A percentile compares a stretch with the other conserved stretches of the same genome.
Evolutionary conservation across 2,113 vertebrate genomes (phyloP).

Genomic region (Xiphophorus couchianus): DNA sequence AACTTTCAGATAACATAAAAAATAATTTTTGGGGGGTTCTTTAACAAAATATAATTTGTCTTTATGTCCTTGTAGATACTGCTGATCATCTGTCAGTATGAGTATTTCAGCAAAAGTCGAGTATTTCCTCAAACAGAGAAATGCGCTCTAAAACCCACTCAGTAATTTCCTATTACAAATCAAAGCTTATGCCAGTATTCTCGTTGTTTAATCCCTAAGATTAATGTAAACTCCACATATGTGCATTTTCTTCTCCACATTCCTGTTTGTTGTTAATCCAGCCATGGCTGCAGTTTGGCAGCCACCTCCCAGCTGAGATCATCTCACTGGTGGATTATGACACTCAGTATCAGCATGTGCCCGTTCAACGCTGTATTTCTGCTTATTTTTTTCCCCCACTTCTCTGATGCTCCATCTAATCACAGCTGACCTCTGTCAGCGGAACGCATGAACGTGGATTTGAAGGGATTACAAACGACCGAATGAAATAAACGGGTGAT

Average conservation of each 20-base stretch:
- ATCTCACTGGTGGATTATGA: slow-evolving; percentile 56
- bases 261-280: slow-evolving; percentile 43
- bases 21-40: too few relatives aligned
- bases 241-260: not conserved
- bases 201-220: not conserved
- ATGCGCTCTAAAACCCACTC: not conserved
- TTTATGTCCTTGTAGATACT: not conserved
- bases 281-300: slow-evolving; percentile 49
- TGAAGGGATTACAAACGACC: slow-evolving; percentile 49
- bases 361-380: slow-evolving; percentile 30
- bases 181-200: not conserved
- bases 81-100: not conserved
- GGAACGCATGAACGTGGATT: slow-evolving; percentile 55
- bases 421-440: slow-evolving; percentile 53
- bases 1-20: too few relatives aligned
- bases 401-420: slow-evolving; percentile 48
- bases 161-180: too few relatives aligned
- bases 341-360: slow-evolving; percentile 38
- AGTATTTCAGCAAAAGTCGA: not conserved
- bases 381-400: slow-evolving; percentile 6
- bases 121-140: not conserved
- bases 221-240: not conserved
- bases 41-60: too few relatives aligned
- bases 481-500: slow-evolving; percentile 7
- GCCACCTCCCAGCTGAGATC: slow-evolving; percentile 36